A percentile compares a stretch with the other conserved stretches of the same genome.
Evolutionary conservation across 2,797 vertebrate genomes (phyloP).

Genomic region (Chloroceryle inda): DNA sequence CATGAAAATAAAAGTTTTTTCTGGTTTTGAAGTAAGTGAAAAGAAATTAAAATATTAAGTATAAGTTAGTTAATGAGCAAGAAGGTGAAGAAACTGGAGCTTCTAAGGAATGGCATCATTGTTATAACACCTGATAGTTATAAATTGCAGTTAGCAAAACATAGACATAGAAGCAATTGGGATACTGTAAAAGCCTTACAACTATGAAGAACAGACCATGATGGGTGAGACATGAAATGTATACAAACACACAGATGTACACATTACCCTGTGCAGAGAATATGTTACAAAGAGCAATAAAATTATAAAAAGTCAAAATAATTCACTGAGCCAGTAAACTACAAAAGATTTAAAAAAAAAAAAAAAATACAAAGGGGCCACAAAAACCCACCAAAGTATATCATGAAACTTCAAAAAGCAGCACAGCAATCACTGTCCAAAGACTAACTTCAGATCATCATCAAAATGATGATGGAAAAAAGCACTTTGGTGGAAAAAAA

Average conservation of each 20-base stretch:
- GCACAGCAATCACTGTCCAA: not conserved
- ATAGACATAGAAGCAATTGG: not conserved
- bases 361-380: no score
- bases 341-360: not conserved
- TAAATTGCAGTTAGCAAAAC: not conserved
- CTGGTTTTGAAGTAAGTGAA: not conserved
- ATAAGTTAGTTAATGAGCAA: not conserved
- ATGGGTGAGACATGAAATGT: not conserved
- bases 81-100: not conserved
- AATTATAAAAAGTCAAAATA: not conserved
- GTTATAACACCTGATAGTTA: not conserved
- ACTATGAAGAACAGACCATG: not conserved
- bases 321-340: not conserved
- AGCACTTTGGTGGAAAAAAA: not conserved
- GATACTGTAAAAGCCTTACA: not conserved
- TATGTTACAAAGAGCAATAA: not conserved
- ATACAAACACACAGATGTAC: not conserved
- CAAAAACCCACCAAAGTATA: not conserved
- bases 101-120: fast-evolving
- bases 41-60: not conserved
- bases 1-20: not conserved
- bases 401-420: not conserved
- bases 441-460: not conserved
- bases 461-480: not conserved
- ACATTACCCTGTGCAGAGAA: not conserved